Evolutionary conservation across 2,888 invertebrate species (phyloP).

Genomic region (Syritta pipiens): DNA sequence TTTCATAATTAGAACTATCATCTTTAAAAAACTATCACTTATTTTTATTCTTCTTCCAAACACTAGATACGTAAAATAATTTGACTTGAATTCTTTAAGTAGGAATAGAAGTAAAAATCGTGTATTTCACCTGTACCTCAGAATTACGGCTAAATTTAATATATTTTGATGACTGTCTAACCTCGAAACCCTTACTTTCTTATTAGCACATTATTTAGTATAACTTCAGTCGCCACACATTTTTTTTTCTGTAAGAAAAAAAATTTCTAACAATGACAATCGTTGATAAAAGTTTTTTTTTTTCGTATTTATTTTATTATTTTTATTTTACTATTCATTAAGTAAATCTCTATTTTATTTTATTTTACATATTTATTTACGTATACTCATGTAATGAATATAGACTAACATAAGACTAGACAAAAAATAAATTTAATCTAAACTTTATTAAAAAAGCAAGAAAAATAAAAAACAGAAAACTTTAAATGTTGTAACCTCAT

Average conservation of each 20-base stretch:
- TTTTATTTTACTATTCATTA: background rate
- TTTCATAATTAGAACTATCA: too few relatives aligned
- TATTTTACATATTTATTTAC: background rate
- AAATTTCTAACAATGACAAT: conserved; percentile 42
- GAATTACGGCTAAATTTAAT: too few relatives aligned
- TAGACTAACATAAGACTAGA: background rate
- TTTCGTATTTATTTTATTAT: background rate
- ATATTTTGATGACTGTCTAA: too few relatives aligned
- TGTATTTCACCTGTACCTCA: too few relatives aligned
- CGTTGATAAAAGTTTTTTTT: conserved; percentile 11
- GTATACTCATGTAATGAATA: background rate
- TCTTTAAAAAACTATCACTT: too few relatives aligned
- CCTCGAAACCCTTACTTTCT: too few relatives aligned
- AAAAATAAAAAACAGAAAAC: background rate
- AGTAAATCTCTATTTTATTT: background rate
- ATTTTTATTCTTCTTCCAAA: too few relatives aligned
- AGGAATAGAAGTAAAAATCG: too few relatives aligned
- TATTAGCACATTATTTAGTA: too few relatives aligned
- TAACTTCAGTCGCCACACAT: too few relatives aligned
- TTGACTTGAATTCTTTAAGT: too few relatives aligned
- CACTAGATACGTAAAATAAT: too few relatives aligned
- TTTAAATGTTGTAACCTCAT: conserved; percentile 32
- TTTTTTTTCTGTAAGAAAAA: background rate
- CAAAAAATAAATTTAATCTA: background rate
- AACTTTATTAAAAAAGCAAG: background rate